Base-by-base conservation (phyloP, 2,113 vertebrate species). In the Cephalopholis sonnerati region DNA sequence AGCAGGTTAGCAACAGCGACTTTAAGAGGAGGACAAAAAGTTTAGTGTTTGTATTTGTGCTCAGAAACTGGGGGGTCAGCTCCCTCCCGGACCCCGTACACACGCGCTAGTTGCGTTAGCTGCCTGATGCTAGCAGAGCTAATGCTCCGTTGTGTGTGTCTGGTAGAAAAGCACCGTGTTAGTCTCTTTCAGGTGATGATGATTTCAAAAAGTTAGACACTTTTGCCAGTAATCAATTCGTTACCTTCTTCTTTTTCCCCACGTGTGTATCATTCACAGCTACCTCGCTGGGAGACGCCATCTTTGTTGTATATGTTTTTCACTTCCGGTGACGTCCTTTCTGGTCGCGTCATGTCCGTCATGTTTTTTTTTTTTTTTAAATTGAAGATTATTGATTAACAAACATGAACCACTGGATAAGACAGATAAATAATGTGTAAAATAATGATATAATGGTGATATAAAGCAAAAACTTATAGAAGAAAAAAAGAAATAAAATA, bases 211-310 rank as follows among this genome's bases (percentile, higher is more conserved):
- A 2, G 4, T 25, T 9, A 11, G 0, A 66, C 7, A 4, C 16
- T 58, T 2, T 32, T 0, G 36, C 0, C 36, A 9, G 54, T 36
- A 0, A 77, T 7, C 73, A 29, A 77, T 27, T 75, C 41, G 7
- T 83, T 91, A 95, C 94, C 91, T 92, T 91, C 48, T 92, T 92
- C 77, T 92, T 93, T 89, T 93, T 91, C 36, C 39, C 95, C 96
- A 95, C 96, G 95, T 96, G 96, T 84, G 89, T 16, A 2, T 5
- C 6, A 0, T 3, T 12, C 69, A 25, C 22, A 0, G 9, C 1
- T 10, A 20, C 48, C 10, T 79, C 77, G 5, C 15, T 1, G 69
- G 62, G 48, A 36, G 90, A 71, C 85, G 95, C 95, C 96, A 96
- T 96, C 22, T 95, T 94, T 90, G 86, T 94, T 95, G 92, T 95